These are phyloP conservation scores for Epinotia demarniana DNA, from an alignment of 2,888 invertebrate species.

Conservation along the genomic window DNA sequence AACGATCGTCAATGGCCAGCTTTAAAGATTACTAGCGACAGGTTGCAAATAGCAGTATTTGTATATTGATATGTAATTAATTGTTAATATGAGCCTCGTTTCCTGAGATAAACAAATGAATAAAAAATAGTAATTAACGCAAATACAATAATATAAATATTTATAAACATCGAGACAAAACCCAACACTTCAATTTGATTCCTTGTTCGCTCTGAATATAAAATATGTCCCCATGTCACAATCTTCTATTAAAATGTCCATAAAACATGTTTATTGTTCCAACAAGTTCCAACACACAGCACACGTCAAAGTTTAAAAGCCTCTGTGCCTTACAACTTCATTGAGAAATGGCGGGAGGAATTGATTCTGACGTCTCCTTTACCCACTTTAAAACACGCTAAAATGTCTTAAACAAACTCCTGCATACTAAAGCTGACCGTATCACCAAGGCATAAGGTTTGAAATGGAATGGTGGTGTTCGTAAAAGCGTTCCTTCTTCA, in stretches of 20 bases:
- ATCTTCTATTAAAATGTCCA: slow-evolving; percentile 13
- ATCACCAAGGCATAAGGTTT: slow-evolving; percentile 29
- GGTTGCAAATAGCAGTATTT: too few relatives aligned
- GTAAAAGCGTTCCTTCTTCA: slow-evolving; percentile 67
- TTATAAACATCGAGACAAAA: neutral
- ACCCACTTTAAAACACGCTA: slow-evolving; percentile 73
- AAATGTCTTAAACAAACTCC: slow-evolving; percentile 59
- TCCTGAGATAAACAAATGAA: too few relatives aligned
- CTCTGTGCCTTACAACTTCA: slow-evolving; percentile 71
- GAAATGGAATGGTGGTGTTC: slow-evolving; percentile 52
- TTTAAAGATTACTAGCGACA: too few relatives aligned
- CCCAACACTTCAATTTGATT: neutral
- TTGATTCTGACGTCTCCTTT: slow-evolving; percentile 78
- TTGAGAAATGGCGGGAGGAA: slow-evolving; percentile 81
- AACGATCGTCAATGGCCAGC: too few relatives aligned
- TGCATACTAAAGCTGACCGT: slow-evolving; percentile 51
- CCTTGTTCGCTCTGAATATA: neutral
- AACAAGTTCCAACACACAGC: slow-evolving; percentile 47
- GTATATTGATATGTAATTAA: too few relatives aligned
- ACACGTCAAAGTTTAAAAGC: slow-evolving; percentile 80
- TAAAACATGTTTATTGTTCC: slow-evolving; percentile 36
- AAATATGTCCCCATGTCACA: slow-evolving; percentile 9
- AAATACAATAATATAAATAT: neutral
- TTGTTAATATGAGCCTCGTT: too few relatives aligned
- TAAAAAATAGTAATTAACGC: too few relatives aligned